These are phyloP conservation scores for Neoseiulus cucumeris DNA, from an alignment of 1,140 invertebrate species.

Conservation along the genomic window DNA sequence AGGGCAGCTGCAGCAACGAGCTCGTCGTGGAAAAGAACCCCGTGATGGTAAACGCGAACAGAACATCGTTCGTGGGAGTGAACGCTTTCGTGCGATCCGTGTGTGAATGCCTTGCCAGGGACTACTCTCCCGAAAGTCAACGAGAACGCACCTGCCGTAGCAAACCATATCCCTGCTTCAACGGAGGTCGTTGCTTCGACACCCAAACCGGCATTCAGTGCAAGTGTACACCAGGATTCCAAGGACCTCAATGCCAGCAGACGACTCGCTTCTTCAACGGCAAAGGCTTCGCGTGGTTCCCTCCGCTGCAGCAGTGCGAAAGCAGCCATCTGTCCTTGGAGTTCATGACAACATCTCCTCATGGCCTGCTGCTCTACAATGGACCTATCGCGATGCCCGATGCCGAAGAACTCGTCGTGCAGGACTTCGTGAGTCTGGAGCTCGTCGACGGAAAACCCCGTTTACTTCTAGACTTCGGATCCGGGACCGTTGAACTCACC, in stretches of 20 bases:
- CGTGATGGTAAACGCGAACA: conserved; percentile 89
- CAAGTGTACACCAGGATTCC: conserved; percentile 69
- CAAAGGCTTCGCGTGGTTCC: conserved; percentile 87
- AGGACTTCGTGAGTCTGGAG: conserved; percentile 83
- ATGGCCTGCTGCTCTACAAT: conserved; percentile 85
- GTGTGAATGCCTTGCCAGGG: conserved; percentile 67
- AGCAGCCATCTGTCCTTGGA: conserved; percentile 81
- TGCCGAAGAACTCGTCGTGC: conserved; percentile 41
- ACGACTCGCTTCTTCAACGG: conserved; percentile 76
- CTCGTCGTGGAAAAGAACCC: conserved; percentile 68
- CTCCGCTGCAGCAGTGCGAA: conserved; percentile 83
- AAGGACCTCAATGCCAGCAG: conserved; percentile 85
- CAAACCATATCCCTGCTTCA: conserved; percentile 59
- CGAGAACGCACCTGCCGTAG: conserved; percentile 46
- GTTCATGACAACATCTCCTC: conserved; percentile 70
- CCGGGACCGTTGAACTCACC: conserved; percentile 66
- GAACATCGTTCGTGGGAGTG: conserved; percentile 79
- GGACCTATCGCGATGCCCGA: conserved; percentile 82
- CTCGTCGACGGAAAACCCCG: conserved; percentile 69
- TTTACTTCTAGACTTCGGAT: conserved; percentile 80
- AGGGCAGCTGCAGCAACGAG: conserved; percentile 81
- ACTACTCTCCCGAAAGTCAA: conserved; percentile 58
- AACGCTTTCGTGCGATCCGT: conserved; percentile 48
- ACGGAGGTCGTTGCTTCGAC: conserved; percentile 56
- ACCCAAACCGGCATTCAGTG: conserved; percentile 30